Evolutionary conservation across 2,113 vertebrate species (phyloP), one percentile per base, ranked within the genome.

Genomic region (Lycaon pictus): DNA sequence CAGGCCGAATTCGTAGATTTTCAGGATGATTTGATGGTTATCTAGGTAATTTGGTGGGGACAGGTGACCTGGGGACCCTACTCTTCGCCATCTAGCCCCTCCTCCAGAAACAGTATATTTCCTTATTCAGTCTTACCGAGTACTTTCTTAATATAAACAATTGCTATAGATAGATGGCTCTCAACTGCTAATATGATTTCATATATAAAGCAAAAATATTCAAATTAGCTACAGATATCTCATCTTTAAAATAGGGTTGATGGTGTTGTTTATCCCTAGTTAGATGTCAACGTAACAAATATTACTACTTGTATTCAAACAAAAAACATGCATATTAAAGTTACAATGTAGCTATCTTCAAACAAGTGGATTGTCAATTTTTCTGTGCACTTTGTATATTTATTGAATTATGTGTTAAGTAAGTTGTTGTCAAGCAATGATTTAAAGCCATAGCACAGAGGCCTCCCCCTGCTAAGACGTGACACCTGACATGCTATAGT

Each of bases 381-480:
- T 58, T 62, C 81, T 84, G 20, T 92, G 77, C 2, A 60, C 63
- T 80, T 89, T 86, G 62, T 94, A 48, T 51, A 92, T 97, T 98
- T 98, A 96, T 88, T 96, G 74, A 98, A 97, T 96, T 91, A 90
- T 9, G 13, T 53, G 81, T 89, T 91, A 97, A 97, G 48, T 71
- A 81, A 97, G n/a, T 94, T 96, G 85, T 96, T 96, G 55, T 90
- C 90, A 96, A 94, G 94, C 90, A 93, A 82, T 93, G 62, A 96
- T 91, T 97, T 93, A 84, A 84, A 96, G 32, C 32, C 69, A 62
- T 5, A 89, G 81, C 53, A 87, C 53, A 80, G 37, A 37, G 32
- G 32, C 19, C 95, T 96, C 43, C 56, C 20, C 48, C 69, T 95
- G 76, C 35, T 84, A 93, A 82, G 94, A 95, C 0, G 25, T 97